These are phyloP conservation scores for Mormyrops boulengeri DNA, from an alignment of 2,797 vertebrate genomes.

Conservation along the genomic window DNA sequence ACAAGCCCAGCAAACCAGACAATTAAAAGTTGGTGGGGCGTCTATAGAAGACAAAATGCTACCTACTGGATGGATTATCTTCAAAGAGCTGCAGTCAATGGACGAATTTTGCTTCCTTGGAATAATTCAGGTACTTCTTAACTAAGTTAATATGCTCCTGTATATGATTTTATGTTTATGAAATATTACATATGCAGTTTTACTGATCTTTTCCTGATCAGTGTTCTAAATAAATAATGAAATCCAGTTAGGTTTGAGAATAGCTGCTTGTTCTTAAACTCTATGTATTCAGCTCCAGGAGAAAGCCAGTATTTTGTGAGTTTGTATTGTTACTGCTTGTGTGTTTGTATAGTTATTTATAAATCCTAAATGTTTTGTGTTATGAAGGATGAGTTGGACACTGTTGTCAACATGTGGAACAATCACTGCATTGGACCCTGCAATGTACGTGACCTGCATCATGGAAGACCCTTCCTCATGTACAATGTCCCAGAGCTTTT, in stretches of 20 bases:
- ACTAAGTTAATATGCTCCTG: too few relatives aligned
- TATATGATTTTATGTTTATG: too few relatives aligned
- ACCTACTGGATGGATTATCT: background rate
- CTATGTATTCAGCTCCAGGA: too few relatives aligned
- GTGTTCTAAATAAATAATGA: too few relatives aligned
- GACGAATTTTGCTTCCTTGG: background rate
- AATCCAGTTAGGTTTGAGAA: too few relatives aligned
- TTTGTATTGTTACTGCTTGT: too few relatives aligned
- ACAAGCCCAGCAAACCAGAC: background rate
- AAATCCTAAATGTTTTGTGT: too few relatives aligned
- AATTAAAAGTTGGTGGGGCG: background rate
- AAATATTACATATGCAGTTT: too few relatives aligned
- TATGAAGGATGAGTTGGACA: background rate
- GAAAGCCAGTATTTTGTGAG: too few relatives aligned
- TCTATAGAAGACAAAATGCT: background rate
- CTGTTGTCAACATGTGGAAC: background rate
- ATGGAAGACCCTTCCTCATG: background rate
- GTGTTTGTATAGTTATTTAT: too few relatives aligned
- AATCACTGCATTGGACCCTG: background rate
- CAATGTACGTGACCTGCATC: background rate
- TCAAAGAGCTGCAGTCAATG: background rate
- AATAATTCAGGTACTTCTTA: background rate
- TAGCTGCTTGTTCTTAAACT: too few relatives aligned
- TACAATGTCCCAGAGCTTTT: background rate
- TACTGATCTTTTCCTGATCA: too few relatives aligned